These are phyloP conservation scores for Xylocopa sonorina DNA, from an alignment of 1,140 invertebrate genomes.

Conservation along the genomic window DNA sequence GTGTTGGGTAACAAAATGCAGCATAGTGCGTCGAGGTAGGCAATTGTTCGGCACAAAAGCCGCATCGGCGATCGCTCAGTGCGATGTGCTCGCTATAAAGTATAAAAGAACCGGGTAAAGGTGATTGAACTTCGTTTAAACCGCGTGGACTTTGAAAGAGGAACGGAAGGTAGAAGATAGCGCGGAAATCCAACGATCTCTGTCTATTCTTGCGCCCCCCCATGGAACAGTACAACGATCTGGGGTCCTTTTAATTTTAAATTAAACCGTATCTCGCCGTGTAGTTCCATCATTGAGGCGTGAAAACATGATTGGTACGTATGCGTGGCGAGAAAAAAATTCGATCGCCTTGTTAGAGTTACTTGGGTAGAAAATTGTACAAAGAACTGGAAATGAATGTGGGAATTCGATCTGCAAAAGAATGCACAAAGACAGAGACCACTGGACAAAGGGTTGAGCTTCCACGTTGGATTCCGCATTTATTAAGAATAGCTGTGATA, in stretches of 20 bases:
- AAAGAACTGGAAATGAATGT: too few relatives aligned
- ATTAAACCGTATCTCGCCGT: constrained; percentile 32
- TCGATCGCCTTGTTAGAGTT: too few relatives aligned
- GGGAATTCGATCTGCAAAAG: too few relatives aligned
- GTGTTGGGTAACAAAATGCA: constrained; percentile 43
- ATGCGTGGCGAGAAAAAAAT: background rate
- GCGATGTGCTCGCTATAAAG: background rate
- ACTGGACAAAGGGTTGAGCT: too few relatives aligned
- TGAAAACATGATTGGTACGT: constrained; percentile 27
- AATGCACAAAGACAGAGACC: too few relatives aligned
- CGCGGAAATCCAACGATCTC: background rate
- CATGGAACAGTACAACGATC: background rate
- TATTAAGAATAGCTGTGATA: too few relatives aligned
- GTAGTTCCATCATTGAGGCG: constrained; percentile 4
- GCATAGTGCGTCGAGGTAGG: constrained; percentile 35
- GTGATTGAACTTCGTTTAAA: constrained; percentile 40
- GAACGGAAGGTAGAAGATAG: constrained; percentile 16
- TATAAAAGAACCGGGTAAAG: constrained; percentile 9
- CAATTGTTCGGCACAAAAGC: constrained; percentile 43
- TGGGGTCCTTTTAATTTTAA: constrained; percentile 29
- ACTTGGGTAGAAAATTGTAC: too few relatives aligned
- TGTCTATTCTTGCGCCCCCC: background rate
- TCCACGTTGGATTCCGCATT: too few relatives aligned
- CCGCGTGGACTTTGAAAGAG: constrained; percentile 10
- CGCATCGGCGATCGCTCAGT: background rate